A percentile compares a stretch with the other conserved stretches of the same genome.
Evolutionary conservation across 1,140 invertebrate genomes (phyloP).

Genomic region (Trigoniulus corallinus): DNA sequence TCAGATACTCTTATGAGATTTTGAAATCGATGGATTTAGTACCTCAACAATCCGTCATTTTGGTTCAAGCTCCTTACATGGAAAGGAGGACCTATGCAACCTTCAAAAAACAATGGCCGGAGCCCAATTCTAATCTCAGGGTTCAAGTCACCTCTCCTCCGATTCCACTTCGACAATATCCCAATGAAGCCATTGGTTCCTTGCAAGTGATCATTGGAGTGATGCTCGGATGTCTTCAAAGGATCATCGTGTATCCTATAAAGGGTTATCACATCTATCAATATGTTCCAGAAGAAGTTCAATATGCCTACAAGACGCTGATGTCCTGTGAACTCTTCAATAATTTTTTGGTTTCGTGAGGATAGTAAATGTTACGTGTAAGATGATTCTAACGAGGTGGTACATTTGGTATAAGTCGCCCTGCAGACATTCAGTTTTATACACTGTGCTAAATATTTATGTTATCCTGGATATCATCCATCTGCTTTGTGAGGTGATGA

Average conservation of each 20-base stretch:
- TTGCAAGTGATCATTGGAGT: background rate
- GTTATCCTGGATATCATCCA: too few relatives aligned
- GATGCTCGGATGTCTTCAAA: slow-evolving; percentile 4
- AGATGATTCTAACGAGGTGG: too few relatives aligned
- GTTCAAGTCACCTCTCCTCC: slow-evolving; percentile 6
- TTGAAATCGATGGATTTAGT: background rate
- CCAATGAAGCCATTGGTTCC: slow-evolving; percentile 1
- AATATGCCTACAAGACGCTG: background rate
- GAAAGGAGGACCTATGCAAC: slow-evolving; percentile 8
- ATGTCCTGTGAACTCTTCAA: background rate
- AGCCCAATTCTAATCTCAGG: background rate
- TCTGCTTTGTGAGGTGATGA: too few relatives aligned
- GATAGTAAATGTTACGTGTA: too few relatives aligned
- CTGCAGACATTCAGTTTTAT: too few relatives aligned
- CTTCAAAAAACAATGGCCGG: slow-evolving; percentile 7
- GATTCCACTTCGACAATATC: slow-evolving; percentile 3
- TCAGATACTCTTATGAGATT: slow-evolving; percentile 4
- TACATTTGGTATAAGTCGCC: too few relatives aligned
- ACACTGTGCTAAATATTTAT: too few relatives aligned
- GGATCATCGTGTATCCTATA: slow-evolving; percentile 4
- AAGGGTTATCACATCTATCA: slow-evolving; percentile 4
- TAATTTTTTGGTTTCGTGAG: slow-evolving; percentile 4
- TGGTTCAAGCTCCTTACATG: slow-evolving; percentile 9
- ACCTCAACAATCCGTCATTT: background rate
- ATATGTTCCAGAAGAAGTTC: background rate